These are phyloP conservation scores for Rhagonycha lutea DNA, from an alignment of 2,888 invertebrate genomes.

Conservation along the genomic window DNA sequence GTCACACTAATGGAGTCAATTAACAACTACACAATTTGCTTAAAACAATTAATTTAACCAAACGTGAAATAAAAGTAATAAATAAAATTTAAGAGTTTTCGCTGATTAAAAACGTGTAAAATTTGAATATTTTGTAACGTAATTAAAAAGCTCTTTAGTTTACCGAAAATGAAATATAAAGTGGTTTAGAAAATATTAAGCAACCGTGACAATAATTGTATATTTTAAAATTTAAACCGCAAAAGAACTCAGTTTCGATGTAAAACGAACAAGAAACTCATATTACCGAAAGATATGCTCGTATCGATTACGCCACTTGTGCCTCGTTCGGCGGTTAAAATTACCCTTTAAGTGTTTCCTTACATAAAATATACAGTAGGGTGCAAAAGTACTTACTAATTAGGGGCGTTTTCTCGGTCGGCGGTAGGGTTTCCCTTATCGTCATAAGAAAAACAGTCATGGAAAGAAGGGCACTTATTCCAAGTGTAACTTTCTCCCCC, in stretches of 20 bases:
- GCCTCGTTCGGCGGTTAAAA: background rate
- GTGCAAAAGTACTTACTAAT: conserved; percentile 69
- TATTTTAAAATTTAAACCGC: background rate
- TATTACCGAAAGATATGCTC: background rate
- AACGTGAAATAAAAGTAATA: too few species aligned
- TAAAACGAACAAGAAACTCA: background rate
- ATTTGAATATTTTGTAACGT: background rate
- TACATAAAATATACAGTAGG: background rate
- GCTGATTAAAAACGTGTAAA: background rate
- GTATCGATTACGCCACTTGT: background rate
- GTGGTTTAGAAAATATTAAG: background rate
- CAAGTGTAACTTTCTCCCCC: conserved; percentile 85
- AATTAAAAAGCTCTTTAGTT: background rate
- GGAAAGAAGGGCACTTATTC: conserved; percentile 83
- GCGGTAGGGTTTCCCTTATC: conserved; percentile 82
- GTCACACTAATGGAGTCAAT: too few species aligned
- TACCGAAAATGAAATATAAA: background rate
- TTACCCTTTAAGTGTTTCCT: background rate
- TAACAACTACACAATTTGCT: too few species aligned
- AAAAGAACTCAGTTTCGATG: background rate
- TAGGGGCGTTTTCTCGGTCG: conserved; percentile 84
- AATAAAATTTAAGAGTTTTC: background rate
- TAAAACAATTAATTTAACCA: too few species aligned
- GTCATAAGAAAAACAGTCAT: conserved; percentile 91
- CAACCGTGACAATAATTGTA: background rate